Conservation (phyloP, 2,113 vertebrate species). For the Montifringilla adamsi region DNA sequence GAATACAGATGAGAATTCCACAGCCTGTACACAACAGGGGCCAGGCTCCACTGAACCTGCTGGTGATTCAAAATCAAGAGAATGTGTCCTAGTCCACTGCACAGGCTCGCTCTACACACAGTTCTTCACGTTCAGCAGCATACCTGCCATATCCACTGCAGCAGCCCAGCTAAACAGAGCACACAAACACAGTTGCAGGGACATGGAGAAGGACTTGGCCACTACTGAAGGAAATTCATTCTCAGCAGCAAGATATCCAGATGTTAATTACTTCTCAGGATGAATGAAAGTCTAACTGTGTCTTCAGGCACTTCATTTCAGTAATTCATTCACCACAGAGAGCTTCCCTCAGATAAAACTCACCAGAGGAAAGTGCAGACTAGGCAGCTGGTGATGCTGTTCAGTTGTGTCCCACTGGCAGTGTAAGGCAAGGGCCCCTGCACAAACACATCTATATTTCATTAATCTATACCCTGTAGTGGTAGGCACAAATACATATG, state of each 20-base stretch:
- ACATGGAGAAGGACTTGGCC: not conserved
- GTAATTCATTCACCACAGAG: slow-evolving; percentile 27
- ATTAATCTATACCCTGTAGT: not conserved
- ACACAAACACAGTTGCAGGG: not conserved
- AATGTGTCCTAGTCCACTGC: not conserved
- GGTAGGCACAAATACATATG: not conserved
- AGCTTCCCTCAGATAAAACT: not conserved
- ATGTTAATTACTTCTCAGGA: slow-evolving; percentile 35
- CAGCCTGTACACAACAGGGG: not conserved
- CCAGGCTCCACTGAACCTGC: not conserved
- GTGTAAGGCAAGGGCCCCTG: not conserved
- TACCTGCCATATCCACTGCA: not conserved
- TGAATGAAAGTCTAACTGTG: not conserved
- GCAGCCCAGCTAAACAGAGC: not conserved
- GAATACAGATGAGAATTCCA: not conserved
- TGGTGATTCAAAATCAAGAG: not conserved
- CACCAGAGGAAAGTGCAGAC: not conserved
- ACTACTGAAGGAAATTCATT: not conserved
- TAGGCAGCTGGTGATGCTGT: not conserved
- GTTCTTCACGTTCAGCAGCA: not conserved
- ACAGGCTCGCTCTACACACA: accelerated
- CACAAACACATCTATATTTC: not conserved
- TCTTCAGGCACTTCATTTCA: not conserved
- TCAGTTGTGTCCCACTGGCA: accelerated
- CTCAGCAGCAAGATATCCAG: not conserved